Base-by-base conservation (phyloP, 2,113 vertebrate genomes). In the Ibidorhyncha struthersii region DNA sequence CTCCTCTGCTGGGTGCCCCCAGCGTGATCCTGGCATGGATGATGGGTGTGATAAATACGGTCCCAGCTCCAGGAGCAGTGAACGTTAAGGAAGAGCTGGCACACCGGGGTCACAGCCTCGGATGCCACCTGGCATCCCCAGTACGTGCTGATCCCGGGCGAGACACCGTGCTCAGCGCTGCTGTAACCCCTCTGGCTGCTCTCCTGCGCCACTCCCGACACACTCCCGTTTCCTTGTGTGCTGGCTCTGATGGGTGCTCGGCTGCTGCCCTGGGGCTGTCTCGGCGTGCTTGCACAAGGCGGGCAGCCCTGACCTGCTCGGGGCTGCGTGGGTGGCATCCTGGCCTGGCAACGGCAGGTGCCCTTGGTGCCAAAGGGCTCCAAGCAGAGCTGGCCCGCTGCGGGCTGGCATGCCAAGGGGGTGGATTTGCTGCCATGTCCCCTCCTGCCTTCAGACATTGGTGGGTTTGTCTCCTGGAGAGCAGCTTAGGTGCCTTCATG, bases 191-290 rank as follows among this genome's bases (percentile, higher is more conserved):
- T 3, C 41, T 0, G 0, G 27, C 25, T 53, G 26, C 86, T 73
- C 25, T 85, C 58, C 74, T 0, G 1, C 74, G 13, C 55, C 20
- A 1, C 10, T 81, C 63, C 78, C 2, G 2, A 17, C 43, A 8
- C 0, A n/a, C n/a, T n/a, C n/a, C n/a, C n/a, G 0, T 43, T 34
- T 82, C 30, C 49, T 29, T 8, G 1, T 47, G 40, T 58, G 41
- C 38, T 4, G 16, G 36, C 52, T 83, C 49, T 3, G 2, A 4
- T 12, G 59, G 59, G 61, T 61, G 41, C 67, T 8, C 0, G 2
- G 53, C 47, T 78, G 66, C 81, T 83, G 29, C 81, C 10, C 2
- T 17, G 56, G 6, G 45, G 40, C 80, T 72, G 67, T 72, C n/a
- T 21, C 5, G 3, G 43, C 7, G 3, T 62, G 25, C 47, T 66